Evolutionary conservation across 2,888 invertebrate species (phyloP), one percentile per base, ranked within the genome.

Genomic region (Plagiodera versicolora): DNA sequence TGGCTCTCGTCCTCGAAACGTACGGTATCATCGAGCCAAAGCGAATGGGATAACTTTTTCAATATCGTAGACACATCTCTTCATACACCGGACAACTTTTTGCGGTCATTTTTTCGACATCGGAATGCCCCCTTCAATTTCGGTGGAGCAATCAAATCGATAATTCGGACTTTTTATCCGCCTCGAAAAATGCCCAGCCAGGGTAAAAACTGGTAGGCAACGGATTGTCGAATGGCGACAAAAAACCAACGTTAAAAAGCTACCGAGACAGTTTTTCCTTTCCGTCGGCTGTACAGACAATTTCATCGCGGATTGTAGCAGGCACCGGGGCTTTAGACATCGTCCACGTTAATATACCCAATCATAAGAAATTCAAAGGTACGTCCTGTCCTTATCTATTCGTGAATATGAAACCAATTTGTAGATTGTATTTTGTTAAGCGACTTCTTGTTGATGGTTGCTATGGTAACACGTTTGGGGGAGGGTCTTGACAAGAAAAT

Each of bases 171-270:
- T 76, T 76, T 77, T 71, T 71, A 68, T 61, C 65, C 58, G 65
- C 72, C 72, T 67, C 70, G 71, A 72, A 76, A 78, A 79, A 76
- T 77, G 77, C 75, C 74, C 69, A 64, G 72, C 74, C 69, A 64
- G 72, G 71, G 71, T 70, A 78, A 78, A 79, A 79, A 78, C 75
- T 73, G 75, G 77, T 77, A 77, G 76, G 75, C 74, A 74, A 73
- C 77, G 74, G 78, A 68, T 70, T 67, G 68, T 69, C 69, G 70
- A 70, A 66, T 65, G 61, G 52, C 51, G 64, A 58, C 60, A 75
- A 77, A 77, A 79, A 77, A 77, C 68, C 70, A 69, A 71, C 71
- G 70, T 70, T 74, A 77, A 78, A 78, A 75, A 79, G 74, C 72
- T 70, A 68, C 72, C 74, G 69, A 75, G 77, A 75, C 77, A 75